A percentile compares a stretch with the other conserved stretches of the same genome.
These are phyloP conservation scores for Sciurus carolinensis DNA, from an alignment of 2,797 vertebrate genomes.

Conservation along the genomic window DNA sequence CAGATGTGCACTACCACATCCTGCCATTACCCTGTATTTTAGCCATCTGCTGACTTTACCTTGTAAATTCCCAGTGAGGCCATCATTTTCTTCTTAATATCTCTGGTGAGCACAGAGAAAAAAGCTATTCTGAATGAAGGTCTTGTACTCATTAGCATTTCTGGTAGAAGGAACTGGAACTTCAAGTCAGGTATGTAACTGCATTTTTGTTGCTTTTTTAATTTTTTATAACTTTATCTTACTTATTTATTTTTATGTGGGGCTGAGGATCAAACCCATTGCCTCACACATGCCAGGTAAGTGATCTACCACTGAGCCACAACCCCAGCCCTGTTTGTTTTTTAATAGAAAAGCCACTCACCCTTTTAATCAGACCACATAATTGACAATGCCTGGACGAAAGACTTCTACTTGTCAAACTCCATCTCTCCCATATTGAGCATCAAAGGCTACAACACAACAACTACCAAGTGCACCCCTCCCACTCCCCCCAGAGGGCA, in stretches of 20 bases:
- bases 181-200: slow-evolving; percentile 14
- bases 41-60: not conserved
- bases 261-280: too few relatives aligned
- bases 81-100: not conserved
- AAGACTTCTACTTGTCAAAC: not conserved
- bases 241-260: too few relatives aligned
- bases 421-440: not conserved
- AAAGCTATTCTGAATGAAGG: not conserved
- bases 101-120: not conserved
- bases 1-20: not conserved
- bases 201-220: not conserved
- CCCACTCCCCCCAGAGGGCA: not conserved
- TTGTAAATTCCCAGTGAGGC: not conserved
- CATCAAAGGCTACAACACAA: not conserved
- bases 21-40: not conserved
- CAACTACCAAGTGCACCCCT: not conserved
- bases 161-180: not conserved
- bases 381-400: not conserved
- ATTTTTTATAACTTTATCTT: too few relatives aligned
- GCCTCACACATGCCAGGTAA: too few relatives aligned
- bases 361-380: not conserved
- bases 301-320: too few relatives aligned
- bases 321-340: too few relatives aligned
- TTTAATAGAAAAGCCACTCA: not conserved
- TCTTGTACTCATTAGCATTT: not conserved